Conservation (phyloP, 2,797 vertebrate genomes). For the Dendrocincla fuliginosa region DNA sequence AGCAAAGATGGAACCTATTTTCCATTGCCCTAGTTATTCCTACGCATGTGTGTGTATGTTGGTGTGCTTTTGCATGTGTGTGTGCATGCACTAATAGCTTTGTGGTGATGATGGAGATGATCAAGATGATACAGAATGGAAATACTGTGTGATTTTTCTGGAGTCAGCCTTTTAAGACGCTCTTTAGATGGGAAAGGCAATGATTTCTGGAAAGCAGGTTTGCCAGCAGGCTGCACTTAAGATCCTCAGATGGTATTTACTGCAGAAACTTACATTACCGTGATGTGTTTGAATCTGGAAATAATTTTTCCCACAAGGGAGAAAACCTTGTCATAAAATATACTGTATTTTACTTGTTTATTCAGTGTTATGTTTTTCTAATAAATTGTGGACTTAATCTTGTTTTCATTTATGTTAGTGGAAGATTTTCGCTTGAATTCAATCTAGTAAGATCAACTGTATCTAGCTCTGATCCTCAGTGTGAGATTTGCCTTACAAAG, state of each 20-base stretch:
- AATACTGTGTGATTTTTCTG: slow-evolving; percentile 53
- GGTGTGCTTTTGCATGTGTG: slow-evolving; percentile 26
- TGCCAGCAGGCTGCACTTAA: slow-evolving; percentile 42
- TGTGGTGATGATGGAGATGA: slow-evolving; percentile 51
- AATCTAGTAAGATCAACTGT: not conserved
- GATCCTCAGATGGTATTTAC: slow-evolving; percentile 30
- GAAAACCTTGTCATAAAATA: slow-evolving; percentile 46
- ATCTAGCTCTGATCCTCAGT: not conserved
- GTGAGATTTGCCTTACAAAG: not conserved
- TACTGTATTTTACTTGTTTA: slow-evolving; percentile 37
- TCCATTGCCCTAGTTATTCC: slow-evolving; percentile 49
- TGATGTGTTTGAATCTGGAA: slow-evolving; percentile 40
- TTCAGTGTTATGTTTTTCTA: slow-evolving; percentile 24
- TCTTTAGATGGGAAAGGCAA: slow-evolving; percentile 12
- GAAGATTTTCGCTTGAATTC: slow-evolving; percentile 1
- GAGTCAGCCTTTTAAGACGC: slow-evolving; percentile 25
- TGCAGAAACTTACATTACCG: not conserved
- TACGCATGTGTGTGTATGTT: not conserved
- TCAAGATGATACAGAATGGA: slow-evolving; percentile 56
- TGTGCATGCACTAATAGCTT: slow-evolving; percentile 17
- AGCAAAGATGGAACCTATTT: slow-evolving; percentile 24
- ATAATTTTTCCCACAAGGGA: slow-evolving; percentile 26
- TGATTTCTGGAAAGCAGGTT: slow-evolving; percentile 44
- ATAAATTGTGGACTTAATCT: slow-evolving; percentile 2
- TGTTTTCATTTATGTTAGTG: slow-evolving; percentile 20